phyloP scores from a whole-genome alignment of 2,113 vertebrate genomes.

The Aleadryas rufinucha region DNA sequence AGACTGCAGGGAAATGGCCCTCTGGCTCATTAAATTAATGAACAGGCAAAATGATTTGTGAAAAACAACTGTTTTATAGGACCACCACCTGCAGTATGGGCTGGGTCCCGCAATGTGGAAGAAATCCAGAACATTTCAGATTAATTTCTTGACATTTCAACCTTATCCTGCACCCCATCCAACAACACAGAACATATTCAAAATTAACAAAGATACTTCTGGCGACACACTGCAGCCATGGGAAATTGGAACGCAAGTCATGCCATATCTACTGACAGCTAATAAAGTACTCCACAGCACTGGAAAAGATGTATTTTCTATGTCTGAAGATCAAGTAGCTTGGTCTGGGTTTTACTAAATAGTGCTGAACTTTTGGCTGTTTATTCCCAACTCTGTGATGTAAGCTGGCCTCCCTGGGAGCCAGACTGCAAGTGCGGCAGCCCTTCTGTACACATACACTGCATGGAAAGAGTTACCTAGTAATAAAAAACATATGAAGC shows the following conservation, averaged over 20 bases:
- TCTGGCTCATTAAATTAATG: constrained; percentile 25
- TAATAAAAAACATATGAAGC: constrained; percentile 57
- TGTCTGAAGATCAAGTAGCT: constrained; percentile 40
- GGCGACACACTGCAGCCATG: constrained; percentile 6
- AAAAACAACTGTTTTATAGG: constrained; percentile 47
- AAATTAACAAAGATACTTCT: constrained; percentile 50
- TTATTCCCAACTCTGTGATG: constrained; percentile 50
- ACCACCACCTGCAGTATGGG: constrained; percentile 47
- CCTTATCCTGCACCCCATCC: constrained; percentile 42
- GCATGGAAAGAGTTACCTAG: constrained; percentile 54
- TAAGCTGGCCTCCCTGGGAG: constrained; percentile 52
- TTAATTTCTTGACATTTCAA: constrained; percentile 52
- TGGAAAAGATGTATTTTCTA: constrained; percentile 45
- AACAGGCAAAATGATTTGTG: constrained; percentile 54
- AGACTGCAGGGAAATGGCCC: neutral
- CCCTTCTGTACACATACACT: neutral
- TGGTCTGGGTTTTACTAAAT: constrained; percentile 39
- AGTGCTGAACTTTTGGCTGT: constrained; percentile 47
- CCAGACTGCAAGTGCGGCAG: neutral
- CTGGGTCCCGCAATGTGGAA: constrained; percentile 12
- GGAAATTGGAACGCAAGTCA: constrained; percentile 40
- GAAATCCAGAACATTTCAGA: constrained; percentile 34
- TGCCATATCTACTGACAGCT: constrained; percentile 54
- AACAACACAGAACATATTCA: constrained; percentile 24
- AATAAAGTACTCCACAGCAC: constrained; percentile 46